Conservation (phyloP, 2,888 invertebrate genomes). For the Nephrotoma flavescens region DNA sequence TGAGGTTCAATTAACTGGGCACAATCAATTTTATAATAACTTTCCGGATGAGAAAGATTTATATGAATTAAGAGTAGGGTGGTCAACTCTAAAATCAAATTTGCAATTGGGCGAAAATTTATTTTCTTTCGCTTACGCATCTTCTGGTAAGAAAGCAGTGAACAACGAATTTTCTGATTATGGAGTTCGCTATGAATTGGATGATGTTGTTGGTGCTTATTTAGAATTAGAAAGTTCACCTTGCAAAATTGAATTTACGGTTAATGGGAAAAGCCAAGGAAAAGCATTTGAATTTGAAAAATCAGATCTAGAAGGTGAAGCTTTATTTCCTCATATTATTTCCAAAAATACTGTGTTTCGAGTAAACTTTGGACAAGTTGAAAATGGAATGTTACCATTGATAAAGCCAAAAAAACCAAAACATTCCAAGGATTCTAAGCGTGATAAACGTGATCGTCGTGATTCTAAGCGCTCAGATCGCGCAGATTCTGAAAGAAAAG, state of each 20-base stretch:
- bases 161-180: slow-evolving; percentile 67
- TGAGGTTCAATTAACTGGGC: slow-evolving; percentile 58
- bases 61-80: slow-evolving; percentile 76
- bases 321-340: slow-evolving; percentile 79
- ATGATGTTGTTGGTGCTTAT: slow-evolving; percentile 77
- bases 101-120: slow-evolving; percentile 60
- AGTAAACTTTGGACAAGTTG: slow-evolving; percentile 68
- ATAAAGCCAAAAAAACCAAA: slow-evolving; percentile 1
- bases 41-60: slow-evolving; percentile 31
- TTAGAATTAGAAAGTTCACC: slow-evolving; percentile 56
- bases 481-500: slow-evolving; percentile 10
- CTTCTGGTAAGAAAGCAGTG: slow-evolving; percentile 64
- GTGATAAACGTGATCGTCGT: neutral
- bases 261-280: slow-evolving; percentile 70
- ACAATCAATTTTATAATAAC: slow-evolving; percentile 19
- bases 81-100: slow-evolving; percentile 60
- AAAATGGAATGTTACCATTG: slow-evolving; percentile 30
- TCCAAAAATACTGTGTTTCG: slow-evolving; percentile 80
- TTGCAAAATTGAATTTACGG: slow-evolving; percentile 58
- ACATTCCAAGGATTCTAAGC: neutral
- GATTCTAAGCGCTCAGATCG: slow-evolving; percentile 21
- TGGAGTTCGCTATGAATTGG: slow-evolving; percentile 52
- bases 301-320: slow-evolving; percentile 45
- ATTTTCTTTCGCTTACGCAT: slow-evolving; percentile 57
- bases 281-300: slow-evolving; percentile 58